Base-by-base conservation (phyloP, 92 coral and sea anemone genomes). In the Virgularia gustaviana region DNA sequence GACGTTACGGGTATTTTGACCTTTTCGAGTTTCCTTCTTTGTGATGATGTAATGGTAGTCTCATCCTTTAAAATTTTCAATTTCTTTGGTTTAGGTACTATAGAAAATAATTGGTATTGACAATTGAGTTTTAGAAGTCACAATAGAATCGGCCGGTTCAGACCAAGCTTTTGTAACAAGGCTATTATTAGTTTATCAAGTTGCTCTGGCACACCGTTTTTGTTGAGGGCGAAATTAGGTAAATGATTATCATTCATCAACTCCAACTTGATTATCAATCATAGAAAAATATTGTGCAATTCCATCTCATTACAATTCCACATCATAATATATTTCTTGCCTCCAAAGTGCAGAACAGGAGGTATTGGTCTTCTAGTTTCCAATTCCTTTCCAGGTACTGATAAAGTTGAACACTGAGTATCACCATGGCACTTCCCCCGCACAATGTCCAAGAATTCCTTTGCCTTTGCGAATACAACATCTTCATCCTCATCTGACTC, bases 1-100 rank as follows among this genome's bases (percentile, higher is more conserved):
- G 77, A 41, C 13, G 80, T 81, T 44, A 86, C 85, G 1, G 90
- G 90, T 6, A 83, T 85, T 72, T 83, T 86, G 18, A 86, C 72
- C 29, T 83, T 79, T 68, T 83, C 90, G n/a, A 86, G 82, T 55
- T 83, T 86, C 70, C 73, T 49, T 22, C 57, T 36, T 36, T 71
- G 55, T 9, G 12, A 35, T 39, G 61, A 24, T 62, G 56, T 36
- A 63, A 51, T 65, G 56, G 57, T 68, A 71, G n/a, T 65, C 47
- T n/a, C 43, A 49, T 72, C 83, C 52, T 78, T 57, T 24, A 16
- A 43, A 36, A 31, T 78, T 58, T 41, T 65, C 22, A 47, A 10
- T 2, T 8, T 9, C 70, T 38, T n/a, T 36, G 11, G 16, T 49
- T 59, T n/a, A 27, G 6, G 27, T 13, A 30, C 49, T 78, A 43